phyloP scores from a whole-genome alignment of 2,888 invertebrate species.

The Drymonia ruficornis region DNA sequence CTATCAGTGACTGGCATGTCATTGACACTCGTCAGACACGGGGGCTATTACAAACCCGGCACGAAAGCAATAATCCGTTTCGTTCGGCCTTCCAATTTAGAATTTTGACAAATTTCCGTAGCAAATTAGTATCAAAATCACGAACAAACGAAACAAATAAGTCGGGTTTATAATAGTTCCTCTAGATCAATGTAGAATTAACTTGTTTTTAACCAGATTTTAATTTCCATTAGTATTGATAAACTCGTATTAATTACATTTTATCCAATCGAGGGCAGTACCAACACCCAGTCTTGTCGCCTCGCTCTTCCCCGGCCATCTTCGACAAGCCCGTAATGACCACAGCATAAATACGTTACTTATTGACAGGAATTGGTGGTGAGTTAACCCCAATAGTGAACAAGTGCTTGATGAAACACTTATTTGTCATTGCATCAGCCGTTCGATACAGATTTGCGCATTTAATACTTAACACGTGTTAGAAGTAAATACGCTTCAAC shows the following conservation, averaged over 20 bases:
- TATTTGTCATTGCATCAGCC: conserved; percentile 74
- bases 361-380: conserved; percentile 45
- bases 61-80: too few relatives aligned
- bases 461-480: background rate
- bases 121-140: too few relatives aligned
- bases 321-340: conserved; percentile 18
- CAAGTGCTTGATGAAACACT: conserved; percentile 61
- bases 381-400: conserved; percentile 62
- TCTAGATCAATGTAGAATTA: too few relatives aligned
- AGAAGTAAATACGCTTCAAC: background rate
- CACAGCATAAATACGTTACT: conserved; percentile 20
- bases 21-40: too few relatives aligned
- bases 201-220: too few relatives aligned
- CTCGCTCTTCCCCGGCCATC: conserved; percentile 15
- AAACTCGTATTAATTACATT: background rate
- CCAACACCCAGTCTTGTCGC: conserved; percentile 21
- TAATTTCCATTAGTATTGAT: too few relatives aligned
- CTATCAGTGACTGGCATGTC: too few relatives aligned
- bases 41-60: too few relatives aligned
- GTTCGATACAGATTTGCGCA: conserved; percentile 11
- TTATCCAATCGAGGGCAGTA: conserved; percentile 4
- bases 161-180: too few relatives aligned
- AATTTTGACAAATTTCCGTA: too few relatives aligned
- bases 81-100: too few relatives aligned
- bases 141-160: too few relatives aligned